phyloP scores from a whole-genome alignment of 2,888 invertebrate genomes.

The Willowsia nigromaculata region DNA sequence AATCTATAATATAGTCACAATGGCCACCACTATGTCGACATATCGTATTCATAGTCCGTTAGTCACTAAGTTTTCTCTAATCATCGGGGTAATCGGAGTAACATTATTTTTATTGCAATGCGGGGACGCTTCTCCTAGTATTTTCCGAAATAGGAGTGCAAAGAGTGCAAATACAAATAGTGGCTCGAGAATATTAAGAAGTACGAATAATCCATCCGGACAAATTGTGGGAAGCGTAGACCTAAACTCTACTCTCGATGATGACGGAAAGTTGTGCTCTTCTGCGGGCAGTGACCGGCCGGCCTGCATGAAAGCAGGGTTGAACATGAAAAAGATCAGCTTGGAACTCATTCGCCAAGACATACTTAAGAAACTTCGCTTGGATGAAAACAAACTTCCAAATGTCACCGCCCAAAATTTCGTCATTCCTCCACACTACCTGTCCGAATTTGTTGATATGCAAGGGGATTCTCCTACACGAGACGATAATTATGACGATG shows the following conservation, averaged over 20 bases:
- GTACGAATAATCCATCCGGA: slow-evolving; percentile 41
- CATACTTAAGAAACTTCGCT: slow-evolving; percentile 76
- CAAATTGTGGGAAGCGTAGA: neutral
- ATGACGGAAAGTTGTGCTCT: slow-evolving; percentile 64
- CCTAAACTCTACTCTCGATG: slow-evolving; percentile 53
- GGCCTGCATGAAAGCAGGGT: slow-evolving; percentile 56
- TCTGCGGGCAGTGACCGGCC: slow-evolving; percentile 57
- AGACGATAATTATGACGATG: slow-evolving; percentile 77
- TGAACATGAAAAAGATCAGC: slow-evolving; percentile 76
- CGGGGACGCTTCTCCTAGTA: slow-evolving; percentile 62
- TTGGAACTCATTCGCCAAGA: slow-evolving; percentile 77
- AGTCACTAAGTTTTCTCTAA: slow-evolving; percentile 34
- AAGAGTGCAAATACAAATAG: slow-evolving; percentile 54
- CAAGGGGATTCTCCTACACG: slow-evolving; percentile 75
- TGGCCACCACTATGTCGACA: neutral
- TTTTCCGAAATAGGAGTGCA: slow-evolving; percentile 33
- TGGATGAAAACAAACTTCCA: slow-evolving; percentile 78
- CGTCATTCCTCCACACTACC: slow-evolving; percentile 73
- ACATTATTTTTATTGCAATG: slow-evolving; percentile 34
- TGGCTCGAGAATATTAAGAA: slow-evolving; percentile 52
- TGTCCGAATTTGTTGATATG: slow-evolving; percentile 76
- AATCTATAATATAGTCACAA: neutral
- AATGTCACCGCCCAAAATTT: slow-evolving; percentile 74
- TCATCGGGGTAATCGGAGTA: slow-evolving; percentile 43
- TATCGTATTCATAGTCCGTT: neutral